phyloP scores from a whole-genome alignment of 2,113 vertebrate species.

The Calcarius ornatus region DNA sequence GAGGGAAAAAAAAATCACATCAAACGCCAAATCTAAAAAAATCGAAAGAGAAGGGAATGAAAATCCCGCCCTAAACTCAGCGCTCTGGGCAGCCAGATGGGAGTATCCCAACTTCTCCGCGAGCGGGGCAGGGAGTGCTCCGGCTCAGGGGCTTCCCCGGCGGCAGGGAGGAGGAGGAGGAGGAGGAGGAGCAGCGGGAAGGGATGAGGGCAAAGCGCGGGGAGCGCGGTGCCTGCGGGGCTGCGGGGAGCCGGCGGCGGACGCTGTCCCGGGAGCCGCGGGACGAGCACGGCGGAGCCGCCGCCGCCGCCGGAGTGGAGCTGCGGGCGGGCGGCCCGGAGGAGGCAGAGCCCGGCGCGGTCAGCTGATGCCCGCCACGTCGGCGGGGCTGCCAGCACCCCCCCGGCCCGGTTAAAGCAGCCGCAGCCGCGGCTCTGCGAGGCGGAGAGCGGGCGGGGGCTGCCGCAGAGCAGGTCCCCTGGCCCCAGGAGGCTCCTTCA shows the following conservation, averaged over 20 bases:
- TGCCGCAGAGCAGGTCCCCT: too few relatives aligned
- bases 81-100: background rate
- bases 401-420: slow-evolving; percentile 43
- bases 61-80: slow-evolving; percentile 35
- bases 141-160: background rate
- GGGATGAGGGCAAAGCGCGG: background rate
- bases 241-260: background rate
- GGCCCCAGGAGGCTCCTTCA: background rate
- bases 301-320: background rate
- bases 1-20: background rate
- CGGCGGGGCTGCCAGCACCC: slow-evolving; percentile 16
- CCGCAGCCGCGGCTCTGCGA: background rate
- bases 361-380: slow-evolving; percentile 72
- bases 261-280: background rate
- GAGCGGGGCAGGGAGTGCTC: background rate
- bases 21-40: background rate
- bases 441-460: rapidly evolving
- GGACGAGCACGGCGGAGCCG: background rate
- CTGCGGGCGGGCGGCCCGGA: background rate
- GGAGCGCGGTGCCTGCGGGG: background rate
- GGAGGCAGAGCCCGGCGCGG: slow-evolving; percentile 64
- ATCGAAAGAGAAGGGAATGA: background rate
- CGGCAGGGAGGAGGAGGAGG: background rate
- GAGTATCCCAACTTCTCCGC: slow-evolving; percentile 36
- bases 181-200: background rate